phyloP scores from a whole-genome alignment of 2,888 invertebrate genomes.

The Lamellibrachia satsuma region DNA sequence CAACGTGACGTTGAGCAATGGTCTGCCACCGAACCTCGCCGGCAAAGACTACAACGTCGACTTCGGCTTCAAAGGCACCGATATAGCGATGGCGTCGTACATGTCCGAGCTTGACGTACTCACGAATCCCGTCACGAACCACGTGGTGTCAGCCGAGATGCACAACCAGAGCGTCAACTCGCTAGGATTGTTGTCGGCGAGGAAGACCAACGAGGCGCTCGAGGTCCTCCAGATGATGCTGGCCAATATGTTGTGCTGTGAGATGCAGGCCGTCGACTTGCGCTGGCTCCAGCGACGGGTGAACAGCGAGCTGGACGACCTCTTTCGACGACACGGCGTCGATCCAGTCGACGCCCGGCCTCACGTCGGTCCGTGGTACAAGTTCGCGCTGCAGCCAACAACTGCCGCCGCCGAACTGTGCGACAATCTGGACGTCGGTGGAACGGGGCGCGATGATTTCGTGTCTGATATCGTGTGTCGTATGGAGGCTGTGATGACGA shows the following conservation, averaged over 20 bases:
- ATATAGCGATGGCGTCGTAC: slow-evolving; percentile 49
- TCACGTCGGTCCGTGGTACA: neutral
- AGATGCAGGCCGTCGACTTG: slow-evolving; percentile 44
- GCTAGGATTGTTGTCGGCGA: slow-evolving; percentile 45
- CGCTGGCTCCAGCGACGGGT: slow-evolving; percentile 38
- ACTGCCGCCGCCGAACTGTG: neutral
- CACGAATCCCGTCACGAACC: slow-evolving; percentile 46
- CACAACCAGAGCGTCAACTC: slow-evolving; percentile 52
- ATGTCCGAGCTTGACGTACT: slow-evolving; percentile 47
- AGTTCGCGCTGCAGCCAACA: neutral
- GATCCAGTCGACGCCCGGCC: neutral
- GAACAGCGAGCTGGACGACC: neutral
- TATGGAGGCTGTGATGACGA: slow-evolving; percentile 19
- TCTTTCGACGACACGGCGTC: neutral
- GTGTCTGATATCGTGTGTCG: slow-evolving; percentile 13
- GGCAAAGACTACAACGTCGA: slow-evolving; percentile 44
- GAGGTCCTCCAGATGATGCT: slow-evolving; percentile 48
- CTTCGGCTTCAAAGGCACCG: slow-evolving; percentile 50
- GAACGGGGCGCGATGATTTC: slow-evolving; percentile 22
- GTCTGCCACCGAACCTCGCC: slow-evolving; percentile 48
- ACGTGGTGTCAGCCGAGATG: slow-evolving; percentile 49
- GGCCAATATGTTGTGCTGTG: slow-evolving; percentile 38
- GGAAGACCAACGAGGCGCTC: slow-evolving; percentile 34
- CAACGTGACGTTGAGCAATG: slow-evolving; percentile 43
- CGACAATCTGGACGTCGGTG: neutral